Conservation (phyloP, 2,888 invertebrate genomes). For the Nowickia ferox region DNA sequence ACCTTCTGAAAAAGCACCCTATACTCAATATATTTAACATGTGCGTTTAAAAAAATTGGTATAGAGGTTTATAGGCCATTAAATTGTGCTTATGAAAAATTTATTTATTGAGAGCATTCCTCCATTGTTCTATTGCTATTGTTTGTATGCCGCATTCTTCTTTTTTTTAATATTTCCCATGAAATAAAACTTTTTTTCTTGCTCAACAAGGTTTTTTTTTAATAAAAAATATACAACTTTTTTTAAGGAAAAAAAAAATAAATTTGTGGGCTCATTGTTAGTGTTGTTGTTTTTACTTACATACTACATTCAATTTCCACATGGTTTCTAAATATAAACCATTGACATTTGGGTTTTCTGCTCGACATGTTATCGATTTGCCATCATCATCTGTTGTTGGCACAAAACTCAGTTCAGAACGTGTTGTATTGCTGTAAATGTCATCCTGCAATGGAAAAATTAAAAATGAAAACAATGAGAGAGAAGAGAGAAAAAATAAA, state of each 20-base stretch:
- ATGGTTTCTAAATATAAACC: constrained; percentile 92
- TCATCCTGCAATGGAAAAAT: constrained; percentile 86
- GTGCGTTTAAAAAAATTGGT: constrained; percentile 13
- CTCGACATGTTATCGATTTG: constrained; percentile 93
- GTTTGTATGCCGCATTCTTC: constrained; percentile 32
- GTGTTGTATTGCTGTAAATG: constrained; percentile 91
- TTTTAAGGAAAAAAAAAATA: neutral
- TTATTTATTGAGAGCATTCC: constrained; percentile 27
- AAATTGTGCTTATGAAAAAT: constrained; percentile 62
- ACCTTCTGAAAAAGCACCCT: neutral
- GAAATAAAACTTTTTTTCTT: constrained; percentile 17
- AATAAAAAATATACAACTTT: neutral
- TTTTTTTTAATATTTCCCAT: neutral
- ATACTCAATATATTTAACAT: neutral
- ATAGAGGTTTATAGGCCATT: constrained; percentile 64
- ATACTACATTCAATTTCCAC: constrained; percentile 94
- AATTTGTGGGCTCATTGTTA: neutral
- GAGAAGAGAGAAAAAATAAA: neutral
- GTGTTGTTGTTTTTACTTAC: constrained; percentile 86
- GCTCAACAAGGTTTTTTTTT: neutral
- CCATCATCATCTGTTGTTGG: constrained; percentile 95
- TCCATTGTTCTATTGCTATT: constrained; percentile 63
- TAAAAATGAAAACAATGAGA: constrained; percentile 17
- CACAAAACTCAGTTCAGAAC: constrained; percentile 93
- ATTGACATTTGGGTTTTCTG: constrained; percentile 95